Percentiles rank a stretch among this genome's conserved stretches.
Conservation (phyloP, 2,888 invertebrate genomes). For the Cancer borealis region DNA sequence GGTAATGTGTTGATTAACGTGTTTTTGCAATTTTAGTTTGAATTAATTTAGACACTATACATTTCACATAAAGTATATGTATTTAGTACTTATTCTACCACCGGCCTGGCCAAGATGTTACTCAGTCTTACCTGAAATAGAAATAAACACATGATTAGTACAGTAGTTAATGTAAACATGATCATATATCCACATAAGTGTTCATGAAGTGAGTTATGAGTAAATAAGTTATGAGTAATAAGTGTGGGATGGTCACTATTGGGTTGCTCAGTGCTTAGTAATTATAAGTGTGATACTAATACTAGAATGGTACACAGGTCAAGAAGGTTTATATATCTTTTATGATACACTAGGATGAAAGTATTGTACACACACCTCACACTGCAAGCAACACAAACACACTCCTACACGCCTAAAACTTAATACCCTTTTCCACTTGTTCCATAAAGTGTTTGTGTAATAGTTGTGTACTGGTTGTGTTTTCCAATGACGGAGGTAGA, state of each 20-base stretch:
- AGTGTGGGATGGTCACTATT: background rate
- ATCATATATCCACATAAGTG: background rate
- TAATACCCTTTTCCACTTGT: no score
- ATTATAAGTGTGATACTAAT: background rate
- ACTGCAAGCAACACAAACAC: background rate
- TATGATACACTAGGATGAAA: background rate
- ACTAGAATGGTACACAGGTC: background rate
- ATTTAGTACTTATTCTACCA: background rate
- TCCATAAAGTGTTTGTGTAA: background rate
- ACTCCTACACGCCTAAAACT: background rate
- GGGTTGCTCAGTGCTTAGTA: background rate
- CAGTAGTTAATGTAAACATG: background rate
- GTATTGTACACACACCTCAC: background rate
- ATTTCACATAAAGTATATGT: background rate
- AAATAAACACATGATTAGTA: background rate
- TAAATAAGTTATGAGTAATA: no score
- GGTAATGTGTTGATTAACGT: background rate
- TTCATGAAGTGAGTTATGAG: background rate
- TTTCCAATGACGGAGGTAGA: background rate
- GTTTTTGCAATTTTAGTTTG: background rate
- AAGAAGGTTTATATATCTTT: background rate
- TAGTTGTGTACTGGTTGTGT: background rate
- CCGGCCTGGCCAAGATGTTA: no score
- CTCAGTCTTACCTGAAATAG: constrained; percentile 47
- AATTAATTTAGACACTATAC: background rate